Conservation (phyloP, 2,888 invertebrate species). For the Drosophila anomalata region DNA sequence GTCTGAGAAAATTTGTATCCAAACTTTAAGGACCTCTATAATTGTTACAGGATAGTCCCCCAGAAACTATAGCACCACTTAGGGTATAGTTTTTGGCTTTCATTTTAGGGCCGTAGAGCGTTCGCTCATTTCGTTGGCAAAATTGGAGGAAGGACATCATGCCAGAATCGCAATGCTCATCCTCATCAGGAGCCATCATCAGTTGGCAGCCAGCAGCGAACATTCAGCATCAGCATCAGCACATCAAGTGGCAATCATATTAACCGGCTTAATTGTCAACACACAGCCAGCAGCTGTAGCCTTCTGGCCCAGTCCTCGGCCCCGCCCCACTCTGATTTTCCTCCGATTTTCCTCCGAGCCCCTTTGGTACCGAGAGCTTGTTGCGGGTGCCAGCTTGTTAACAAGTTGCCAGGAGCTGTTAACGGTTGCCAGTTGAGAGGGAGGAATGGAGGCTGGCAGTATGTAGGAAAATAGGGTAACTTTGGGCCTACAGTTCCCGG, state of each 20-base stretch:
- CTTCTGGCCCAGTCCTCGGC: slow-evolving; percentile 1
- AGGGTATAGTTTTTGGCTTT: slow-evolving; percentile 30
- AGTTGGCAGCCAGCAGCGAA: slow-evolving; percentile 38
- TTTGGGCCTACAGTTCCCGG: slow-evolving; percentile 32
- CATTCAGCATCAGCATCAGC: slow-evolving; percentile 62
- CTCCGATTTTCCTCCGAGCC: slow-evolving; percentile 9
- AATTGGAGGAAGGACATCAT: slow-evolving; percentile 26
- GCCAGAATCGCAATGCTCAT: slow-evolving; percentile 6
- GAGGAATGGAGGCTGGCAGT: not conserved
- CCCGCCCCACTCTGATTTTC: slow-evolving; percentile 1
- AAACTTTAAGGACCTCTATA: not conserved
- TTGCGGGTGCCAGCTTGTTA: slow-evolving; percentile 72
- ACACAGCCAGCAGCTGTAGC: slow-evolving; percentile 50
- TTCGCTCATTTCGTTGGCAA: slow-evolving; percentile 52
- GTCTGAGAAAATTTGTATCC: not conserved
- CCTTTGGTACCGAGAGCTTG: slow-evolving; percentile 39
- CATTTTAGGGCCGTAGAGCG: slow-evolving; percentile 63
- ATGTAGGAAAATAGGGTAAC: slow-evolving; percentile 1
- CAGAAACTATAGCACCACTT: slow-evolving; percentile 17
- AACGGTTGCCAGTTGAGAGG: slow-evolving; percentile 45
- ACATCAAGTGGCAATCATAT: slow-evolving; percentile 77
- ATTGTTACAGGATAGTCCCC: slow-evolving; percentile 6
- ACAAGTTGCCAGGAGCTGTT: slow-evolving; percentile 64
- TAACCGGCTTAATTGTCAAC: slow-evolving; percentile 74
- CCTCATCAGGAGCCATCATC: slow-evolving; percentile 40